These are phyloP conservation scores for Urocyon cinereoargenteus DNA, from an alignment of 2,797 vertebrate species.

Conservation along the genomic window DNA sequence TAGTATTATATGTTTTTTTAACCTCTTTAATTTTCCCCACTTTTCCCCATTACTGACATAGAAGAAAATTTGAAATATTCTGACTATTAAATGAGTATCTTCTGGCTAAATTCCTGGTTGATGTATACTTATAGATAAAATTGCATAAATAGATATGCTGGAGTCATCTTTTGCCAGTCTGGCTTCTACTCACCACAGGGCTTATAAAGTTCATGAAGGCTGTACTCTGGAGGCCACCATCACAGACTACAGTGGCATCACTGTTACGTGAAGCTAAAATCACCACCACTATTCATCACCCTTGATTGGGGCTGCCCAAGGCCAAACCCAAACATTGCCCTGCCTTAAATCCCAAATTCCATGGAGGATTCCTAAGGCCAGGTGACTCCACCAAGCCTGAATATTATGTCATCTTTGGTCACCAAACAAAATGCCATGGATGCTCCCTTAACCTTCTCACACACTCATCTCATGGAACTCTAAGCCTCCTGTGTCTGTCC, in stretches of 20 bases:
- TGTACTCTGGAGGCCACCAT: background rate
- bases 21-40: background rate
- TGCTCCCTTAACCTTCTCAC: background rate
- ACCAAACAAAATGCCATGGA: background rate
- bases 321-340: background rate
- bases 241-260: background rate
- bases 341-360: background rate
- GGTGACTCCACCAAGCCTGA: background rate
- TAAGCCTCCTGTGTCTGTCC: background rate
- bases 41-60: background rate
- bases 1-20: background rate
- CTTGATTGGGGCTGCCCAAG: background rate
- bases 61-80: constrained; percentile 40
- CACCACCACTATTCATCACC: background rate
- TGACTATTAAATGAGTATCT: background rate
- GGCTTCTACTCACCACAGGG: background rate
- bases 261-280: background rate
- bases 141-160: background rate
- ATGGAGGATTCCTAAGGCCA: background rate
- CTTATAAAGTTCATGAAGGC: background rate
- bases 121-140: background rate
- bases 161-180: background rate
- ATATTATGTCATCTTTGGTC: background rate
- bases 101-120: background rate
- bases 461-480: background rate